phyloP scores from a whole-genome alignment of 2,888 invertebrate genomes.

The Leptopilina syphax region DNA sequence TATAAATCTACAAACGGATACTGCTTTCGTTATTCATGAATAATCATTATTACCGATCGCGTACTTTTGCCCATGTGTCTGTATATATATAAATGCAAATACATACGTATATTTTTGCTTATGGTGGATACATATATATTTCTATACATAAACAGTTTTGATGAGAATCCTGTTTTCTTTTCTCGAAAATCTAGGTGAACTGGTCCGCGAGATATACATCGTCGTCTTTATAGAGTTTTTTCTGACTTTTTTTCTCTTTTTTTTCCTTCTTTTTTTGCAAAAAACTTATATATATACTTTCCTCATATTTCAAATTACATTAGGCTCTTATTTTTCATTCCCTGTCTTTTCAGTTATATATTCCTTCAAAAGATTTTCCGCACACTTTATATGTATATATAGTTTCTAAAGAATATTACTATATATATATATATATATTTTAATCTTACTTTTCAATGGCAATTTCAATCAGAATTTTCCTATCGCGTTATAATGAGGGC shows the following conservation, averaged over 20 bases:
- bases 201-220: slow-evolving; percentile 15
- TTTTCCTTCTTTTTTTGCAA: too few relatives aligned
- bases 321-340: slow-evolving; percentile 16
- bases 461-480: neutral
- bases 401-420: neutral
- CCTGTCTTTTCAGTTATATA: neutral
- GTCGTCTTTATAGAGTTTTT: neutral
- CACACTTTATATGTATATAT: too few relatives aligned
- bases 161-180: slow-evolving; percentile 47
- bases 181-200: slow-evolving; percentile 45
- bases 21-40: slow-evolving; percentile 44
- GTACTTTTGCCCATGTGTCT: neutral
- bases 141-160: slow-evolving; percentile 33
- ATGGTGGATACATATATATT: slow-evolving; percentile 5
- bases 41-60: slow-evolving; percentile 26
- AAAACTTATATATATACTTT: neutral
- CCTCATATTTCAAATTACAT: neutral
- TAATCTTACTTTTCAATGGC: neutral
- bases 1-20: slow-evolving; percentile 28
- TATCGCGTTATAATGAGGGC: neutral
- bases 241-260: neutral
- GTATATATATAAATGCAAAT: neutral
- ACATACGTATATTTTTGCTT: slow-evolving; percentile 6
- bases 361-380: slow-evolving; percentile 26
- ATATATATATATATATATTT: neutral